Percentiles rank a stretch among this genome's conserved stretches.
Evolutionary conservation across 2,888 invertebrate genomes (phyloP).

Genomic region (Idaea straminata): DNA sequence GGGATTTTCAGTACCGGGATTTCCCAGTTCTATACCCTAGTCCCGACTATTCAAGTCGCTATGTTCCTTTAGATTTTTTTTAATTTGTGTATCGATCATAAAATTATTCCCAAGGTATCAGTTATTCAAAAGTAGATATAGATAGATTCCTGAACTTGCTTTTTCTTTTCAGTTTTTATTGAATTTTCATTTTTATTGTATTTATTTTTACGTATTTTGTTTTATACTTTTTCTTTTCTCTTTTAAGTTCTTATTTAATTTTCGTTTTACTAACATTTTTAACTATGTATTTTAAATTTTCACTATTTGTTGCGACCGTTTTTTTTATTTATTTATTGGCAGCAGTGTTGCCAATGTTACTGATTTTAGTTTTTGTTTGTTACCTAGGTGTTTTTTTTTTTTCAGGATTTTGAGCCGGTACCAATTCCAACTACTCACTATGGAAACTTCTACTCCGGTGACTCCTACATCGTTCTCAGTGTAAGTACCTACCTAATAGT

Average conservation of each 20-base stretch:
- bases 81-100: no score
- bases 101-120: no score
- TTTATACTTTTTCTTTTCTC: no score
- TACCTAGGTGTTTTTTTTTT: slow-evolving; percentile 19
- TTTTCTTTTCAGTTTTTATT: not conserved
- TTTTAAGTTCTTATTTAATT: not conserved
- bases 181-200: not conserved
- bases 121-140: no score
- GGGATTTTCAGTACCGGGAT: no score
- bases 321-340: not conserved
- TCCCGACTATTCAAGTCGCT: no score
- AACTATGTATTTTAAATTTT: no score
- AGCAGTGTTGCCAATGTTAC: not conserved
- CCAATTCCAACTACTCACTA: slow-evolving; percentile 85
- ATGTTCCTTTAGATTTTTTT: no score
- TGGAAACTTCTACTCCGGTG: slow-evolving; percentile 92
- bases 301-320: no score
- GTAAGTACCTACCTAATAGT: slow-evolving; percentile 77
- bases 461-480: slow-evolving; percentile 90
- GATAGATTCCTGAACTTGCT: no score
- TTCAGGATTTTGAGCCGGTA: slow-evolving; percentile 89
- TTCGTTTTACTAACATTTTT: not conserved
- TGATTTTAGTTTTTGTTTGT: not conserved
- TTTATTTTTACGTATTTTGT: not conserved
- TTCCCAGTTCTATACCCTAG: no score